Evolutionary conservation across 2,113 vertebrate species (phyloP).

Genomic region (Thryonomys swinderianus): DNA sequence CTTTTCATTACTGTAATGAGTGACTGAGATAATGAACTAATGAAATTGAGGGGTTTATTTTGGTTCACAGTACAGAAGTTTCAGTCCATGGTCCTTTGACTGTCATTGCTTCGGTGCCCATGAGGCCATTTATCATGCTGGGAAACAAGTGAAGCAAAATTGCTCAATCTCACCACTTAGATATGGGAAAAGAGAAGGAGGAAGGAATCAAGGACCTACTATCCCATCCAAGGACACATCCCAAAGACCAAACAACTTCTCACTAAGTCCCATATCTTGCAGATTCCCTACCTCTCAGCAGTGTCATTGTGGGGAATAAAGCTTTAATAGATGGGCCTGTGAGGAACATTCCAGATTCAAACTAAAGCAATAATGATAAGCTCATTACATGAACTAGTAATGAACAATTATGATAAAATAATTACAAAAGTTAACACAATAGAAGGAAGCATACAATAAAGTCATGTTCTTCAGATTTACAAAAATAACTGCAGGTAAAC

Average conservation of each 20-base stretch:
- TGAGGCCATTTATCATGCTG: too few species aligned
- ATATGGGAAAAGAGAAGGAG: background rate
- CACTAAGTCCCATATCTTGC: background rate
- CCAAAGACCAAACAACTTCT: background rate
- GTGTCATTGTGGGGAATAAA: background rate
- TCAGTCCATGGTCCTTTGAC: too few species aligned
- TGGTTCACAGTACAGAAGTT: background rate
- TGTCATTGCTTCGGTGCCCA: background rate
- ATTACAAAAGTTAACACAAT: background rate
- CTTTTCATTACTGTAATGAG: background rate
- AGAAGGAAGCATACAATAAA: background rate
- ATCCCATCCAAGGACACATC: background rate
- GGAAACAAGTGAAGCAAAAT: background rate
- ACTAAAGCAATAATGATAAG: background rate
- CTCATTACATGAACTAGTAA: background rate
- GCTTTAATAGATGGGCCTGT: background rate
- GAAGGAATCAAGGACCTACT: background rate
- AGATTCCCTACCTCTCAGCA: background rate
- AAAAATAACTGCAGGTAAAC: background rate
- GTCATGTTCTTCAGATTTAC: background rate
- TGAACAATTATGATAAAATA: background rate
- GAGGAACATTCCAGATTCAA: background rate
- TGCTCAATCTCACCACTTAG: too few species aligned
- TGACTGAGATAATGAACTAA: background rate
- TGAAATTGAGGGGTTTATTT: background rate